These are phyloP conservation scores for Anableps anableps DNA, from an alignment of 2,797 vertebrate genomes.

Conservation along the genomic window DNA sequence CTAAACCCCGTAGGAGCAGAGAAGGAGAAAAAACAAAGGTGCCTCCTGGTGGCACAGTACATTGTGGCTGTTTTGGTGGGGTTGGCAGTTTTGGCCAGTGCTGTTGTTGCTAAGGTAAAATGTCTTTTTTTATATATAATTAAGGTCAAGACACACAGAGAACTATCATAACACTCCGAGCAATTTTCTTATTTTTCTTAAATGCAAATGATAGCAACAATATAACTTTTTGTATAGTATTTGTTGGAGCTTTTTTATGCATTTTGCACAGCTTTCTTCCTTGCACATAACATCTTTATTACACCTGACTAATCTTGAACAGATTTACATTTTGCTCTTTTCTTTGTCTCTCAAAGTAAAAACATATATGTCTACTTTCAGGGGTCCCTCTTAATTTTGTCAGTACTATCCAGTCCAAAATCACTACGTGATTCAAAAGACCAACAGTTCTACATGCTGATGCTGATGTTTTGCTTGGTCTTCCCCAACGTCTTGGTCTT, in stretches of 20 bases:
- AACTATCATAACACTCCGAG: background rate
- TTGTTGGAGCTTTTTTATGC: background rate
- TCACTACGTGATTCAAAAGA: constrained; percentile 64
- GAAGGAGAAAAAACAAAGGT: constrained; percentile 78
- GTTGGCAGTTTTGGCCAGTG: constrained; percentile 72
- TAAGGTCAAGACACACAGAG: background rate
- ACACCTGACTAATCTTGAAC: background rate
- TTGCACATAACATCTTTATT: background rate
- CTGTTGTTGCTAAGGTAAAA: constrained; percentile 80
- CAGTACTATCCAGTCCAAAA: constrained; percentile 69
- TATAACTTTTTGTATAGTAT: background rate
- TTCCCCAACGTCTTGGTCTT: constrained; percentile 84
- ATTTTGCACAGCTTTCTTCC: background rate
- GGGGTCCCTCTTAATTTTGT: constrained; percentile 79
- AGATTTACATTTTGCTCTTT: background rate
- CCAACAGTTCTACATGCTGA: constrained; percentile 79
- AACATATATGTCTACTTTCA: constrained; percentile 43
- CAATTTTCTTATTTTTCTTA: too few species aligned
- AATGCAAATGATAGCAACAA: background rate
- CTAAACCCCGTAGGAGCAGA: constrained; percentile 81
- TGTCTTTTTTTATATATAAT: background rate
- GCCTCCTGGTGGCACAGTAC: constrained; percentile 74
- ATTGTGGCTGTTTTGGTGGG: constrained; percentile 79
- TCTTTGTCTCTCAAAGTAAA: constrained; percentile 8
- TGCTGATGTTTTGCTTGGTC: constrained; percentile 80